Conservation (phyloP, 1,140 invertebrate species). For the Geopemphigus sp. region DNA sequence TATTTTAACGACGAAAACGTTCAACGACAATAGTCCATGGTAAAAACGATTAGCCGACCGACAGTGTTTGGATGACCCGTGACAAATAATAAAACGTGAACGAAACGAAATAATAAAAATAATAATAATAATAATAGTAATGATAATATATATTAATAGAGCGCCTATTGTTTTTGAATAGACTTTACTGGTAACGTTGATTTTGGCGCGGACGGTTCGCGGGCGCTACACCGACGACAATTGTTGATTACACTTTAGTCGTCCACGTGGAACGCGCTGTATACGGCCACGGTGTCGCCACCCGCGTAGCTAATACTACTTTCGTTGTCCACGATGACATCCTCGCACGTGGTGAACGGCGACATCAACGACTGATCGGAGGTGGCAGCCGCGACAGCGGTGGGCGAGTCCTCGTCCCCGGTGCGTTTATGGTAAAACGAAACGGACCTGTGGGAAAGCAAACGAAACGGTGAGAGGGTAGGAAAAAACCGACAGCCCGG, state of each 20-base stretch:
- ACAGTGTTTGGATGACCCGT: not conserved
- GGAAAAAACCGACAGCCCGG: no score
- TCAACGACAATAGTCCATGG: slow-evolving; percentile 7
- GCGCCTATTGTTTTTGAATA: slow-evolving; percentile 36
- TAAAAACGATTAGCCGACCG: not conserved
- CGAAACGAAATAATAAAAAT: slow-evolving; percentile 14
- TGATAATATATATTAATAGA: not conserved
- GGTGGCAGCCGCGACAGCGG: no score
- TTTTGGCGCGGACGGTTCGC: slow-evolving; percentile 12
- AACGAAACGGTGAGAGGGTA: not conserved
- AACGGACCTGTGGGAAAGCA: slow-evolving; percentile 14
- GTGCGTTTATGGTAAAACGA: slow-evolving; percentile 24
- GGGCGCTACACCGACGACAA: slow-evolving; percentile 31
- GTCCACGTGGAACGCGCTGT: slow-evolving; percentile 19
- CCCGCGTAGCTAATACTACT: not conserved
- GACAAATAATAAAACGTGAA: not conserved
- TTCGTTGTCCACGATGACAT: slow-evolving; percentile 2
- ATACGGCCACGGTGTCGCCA: slow-evolving; percentile 10
- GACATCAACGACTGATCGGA: slow-evolving; percentile 35
- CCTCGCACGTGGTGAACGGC: slow-evolving; percentile 11
- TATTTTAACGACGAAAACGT: slow-evolving; percentile 31
- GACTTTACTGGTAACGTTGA: slow-evolving; percentile 47
- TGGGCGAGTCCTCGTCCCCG: not conserved
- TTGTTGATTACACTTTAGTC: slow-evolving; percentile 27
- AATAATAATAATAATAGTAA: not conserved